Base-by-base conservation (phyloP, 1,140 invertebrate species). In the Mycetomoellerius zeteki region DNA sequence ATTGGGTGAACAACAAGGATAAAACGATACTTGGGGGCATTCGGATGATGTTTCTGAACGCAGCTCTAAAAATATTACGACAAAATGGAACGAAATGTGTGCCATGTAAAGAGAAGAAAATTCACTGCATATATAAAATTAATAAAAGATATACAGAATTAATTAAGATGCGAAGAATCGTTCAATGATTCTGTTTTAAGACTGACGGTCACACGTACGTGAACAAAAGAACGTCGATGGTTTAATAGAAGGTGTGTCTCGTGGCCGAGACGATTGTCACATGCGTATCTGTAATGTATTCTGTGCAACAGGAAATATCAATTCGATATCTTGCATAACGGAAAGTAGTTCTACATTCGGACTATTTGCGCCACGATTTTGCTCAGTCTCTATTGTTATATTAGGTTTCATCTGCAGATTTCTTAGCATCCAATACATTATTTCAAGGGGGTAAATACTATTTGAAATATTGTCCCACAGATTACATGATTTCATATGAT, bases 181-280 rank as follows among this genome's bases (percentile, higher is more conserved):
- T 82, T 60, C 30, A 69, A 60, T 54, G 82, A 54, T 77, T 30
- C 14, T 47, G 24, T 62, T 62, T 75, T 54, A 64, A 58, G 50
- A 81, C 33, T 33, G 50, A n/a, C 8, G 56, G 0, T 33, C 43
- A 21, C n/a, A 19, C 43, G 64, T 27, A 10, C 58, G 43, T 12
- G 33, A 14, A 50, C 19, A 67, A 52, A 37, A 37, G 24, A 52
- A 81, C 58, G 50, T 47, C 82, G 60, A 54, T 76, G 60, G 21
- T 37, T 54, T 21, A 30, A 56, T 37, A 60, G 47, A 58, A 77
- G 80, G 86, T 62, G 67, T 87, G 86, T 85, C 80, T 85, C 33
- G 43, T 78, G 80, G 88, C 84, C 81, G 62, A 86, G 56, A 33
- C 62, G 78, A 81, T 85, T 78, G 82, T 85, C 60, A 43, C 24